Evolutionary conservation across 2,113 vertebrate genomes (phyloP).

Genomic region (Cyphomyrus discorhynchus): DNA sequence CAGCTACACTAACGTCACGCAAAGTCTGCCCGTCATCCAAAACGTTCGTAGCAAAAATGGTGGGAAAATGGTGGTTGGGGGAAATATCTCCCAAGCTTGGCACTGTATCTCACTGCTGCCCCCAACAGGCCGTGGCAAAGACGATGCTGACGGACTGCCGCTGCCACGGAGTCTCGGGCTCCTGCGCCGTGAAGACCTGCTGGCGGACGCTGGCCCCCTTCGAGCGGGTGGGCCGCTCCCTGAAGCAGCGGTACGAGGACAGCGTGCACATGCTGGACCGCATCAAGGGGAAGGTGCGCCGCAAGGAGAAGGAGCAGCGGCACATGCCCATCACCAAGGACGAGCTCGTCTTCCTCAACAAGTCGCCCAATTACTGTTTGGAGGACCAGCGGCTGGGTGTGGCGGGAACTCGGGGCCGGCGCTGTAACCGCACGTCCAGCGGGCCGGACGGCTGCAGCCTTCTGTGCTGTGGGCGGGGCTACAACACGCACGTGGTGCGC

Average conservation of each 20-base stretch:
- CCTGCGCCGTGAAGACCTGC: constrained; percentile 94
- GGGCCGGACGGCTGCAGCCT: constrained; percentile 81
- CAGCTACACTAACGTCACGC: not conserved
- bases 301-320: constrained; percentile 71
- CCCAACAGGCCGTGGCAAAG: constrained; percentile 72
- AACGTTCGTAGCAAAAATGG: not conserved
- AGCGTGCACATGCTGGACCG: constrained; percentile 80
- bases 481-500: constrained; percentile 88
- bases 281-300: constrained; percentile 66
- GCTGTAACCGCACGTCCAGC: constrained; percentile 77
- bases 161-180: constrained; percentile 92
- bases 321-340: constrained; percentile 62
- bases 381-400: constrained; percentile 74
- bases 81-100: not conserved
- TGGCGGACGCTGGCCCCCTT: constrained; percentile 91
- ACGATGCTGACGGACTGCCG: constrained; percentile 89
- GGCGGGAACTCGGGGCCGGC: constrained; percentile 78
- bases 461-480: constrained; percentile 88
- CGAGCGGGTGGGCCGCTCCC: constrained; percentile 72
- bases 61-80: not conserved
- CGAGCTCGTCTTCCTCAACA: constrained; percentile 81
- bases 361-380: constrained; percentile 91
- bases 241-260: constrained; percentile 88
- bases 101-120: not conserved
- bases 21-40: not conserved